Base-by-base conservation (phyloP, 2,797 vertebrate species). In the Florisuga fusca region DNA sequence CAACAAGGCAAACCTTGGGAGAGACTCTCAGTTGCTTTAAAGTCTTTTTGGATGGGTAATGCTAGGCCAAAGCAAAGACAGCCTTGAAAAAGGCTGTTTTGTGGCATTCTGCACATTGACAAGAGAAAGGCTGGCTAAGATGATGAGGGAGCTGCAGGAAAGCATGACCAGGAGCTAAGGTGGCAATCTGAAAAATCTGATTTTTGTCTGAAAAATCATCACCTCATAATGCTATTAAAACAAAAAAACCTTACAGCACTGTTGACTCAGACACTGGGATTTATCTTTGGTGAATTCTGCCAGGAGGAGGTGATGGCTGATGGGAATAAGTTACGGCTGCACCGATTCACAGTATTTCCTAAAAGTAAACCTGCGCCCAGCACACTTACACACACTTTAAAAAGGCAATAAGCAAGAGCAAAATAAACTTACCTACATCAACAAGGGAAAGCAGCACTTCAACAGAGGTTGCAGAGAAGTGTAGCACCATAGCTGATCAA, bases 321-420 rank as follows among this genome's bases (percentile, higher is more conserved):
- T 62, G 7, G 17, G 36, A 54, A 31, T 27, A 46, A 74, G 26
- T 23, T 20, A 4, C 0, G 4, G 33, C 38, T 0, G 0, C 36
- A 21, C 18, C 36, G 7, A 15, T 29, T 68, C 1, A 38, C 21
- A 6, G 3, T 5, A 10, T 26, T 72, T 36, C 27, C 68, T 55
- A 34, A 13, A 64, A 43, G 45, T 11, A 74, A 87, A 54, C 25
- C 11, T 0, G 12, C 7, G 19, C 26, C 33, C 51, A 59, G 36
- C 51, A 26, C 0, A 0, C 4, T 62, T 46, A 33, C 29, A 22
- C 0, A 0, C 34, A n/a, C 38, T 50, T 41, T 21, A 16, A 34
- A 51, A 77, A 67, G 16, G 17, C 45, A 54, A 4, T 4, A 54
- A 55, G 4, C 15, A 33, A n/a, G 14, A 73, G 19, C 45, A 68